Conservation (phyloP, 2,113 vertebrate species). For the Trichomycterus rosablanca region DNA sequence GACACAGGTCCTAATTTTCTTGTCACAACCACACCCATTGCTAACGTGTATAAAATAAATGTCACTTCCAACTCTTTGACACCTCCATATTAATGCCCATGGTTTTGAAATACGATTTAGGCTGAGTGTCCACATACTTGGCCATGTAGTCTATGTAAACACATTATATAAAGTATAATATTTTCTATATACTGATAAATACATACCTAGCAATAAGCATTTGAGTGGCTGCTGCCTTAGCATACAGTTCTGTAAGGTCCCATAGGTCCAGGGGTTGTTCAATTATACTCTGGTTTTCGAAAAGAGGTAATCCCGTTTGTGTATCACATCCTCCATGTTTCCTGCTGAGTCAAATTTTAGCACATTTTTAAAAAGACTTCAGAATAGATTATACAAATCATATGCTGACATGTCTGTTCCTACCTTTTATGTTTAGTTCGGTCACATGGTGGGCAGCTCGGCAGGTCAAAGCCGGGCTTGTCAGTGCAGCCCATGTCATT, state of each 20-base stretch:
- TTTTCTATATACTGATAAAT: background rate
- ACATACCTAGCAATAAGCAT: conserved; percentile 77
- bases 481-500: conserved; percentile 97
- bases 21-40: too few relatives aligned
- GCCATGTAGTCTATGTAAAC: too few relatives aligned
- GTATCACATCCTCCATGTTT: conserved; percentile 66
- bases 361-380: background rate
- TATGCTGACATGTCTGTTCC: background rate
- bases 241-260: conserved; percentile 70
- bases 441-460: conserved; percentile 74
- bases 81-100: too few relatives aligned
- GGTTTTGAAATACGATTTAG: too few relatives aligned
- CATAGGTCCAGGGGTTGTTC: conserved; percentile 84
- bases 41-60: too few relatives aligned
- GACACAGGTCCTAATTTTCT: too few relatives aligned
- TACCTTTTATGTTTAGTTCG: conserved; percentile 20
- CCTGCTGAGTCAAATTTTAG: conserved; percentile 34
- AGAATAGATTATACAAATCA: background rate
- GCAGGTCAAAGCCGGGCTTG: conserved; percentile 77
- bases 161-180: too few relatives aligned
- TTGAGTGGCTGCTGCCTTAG: conserved; percentile 63
- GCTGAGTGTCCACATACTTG: too few relatives aligned
- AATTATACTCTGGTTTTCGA: conserved; percentile 78
- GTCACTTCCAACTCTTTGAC: too few relatives aligned
- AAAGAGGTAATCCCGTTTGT: conserved; percentile 80